Base-by-base conservation (phyloP, 2,797 vertebrate genomes). In the Clarias fuscus region DNA sequence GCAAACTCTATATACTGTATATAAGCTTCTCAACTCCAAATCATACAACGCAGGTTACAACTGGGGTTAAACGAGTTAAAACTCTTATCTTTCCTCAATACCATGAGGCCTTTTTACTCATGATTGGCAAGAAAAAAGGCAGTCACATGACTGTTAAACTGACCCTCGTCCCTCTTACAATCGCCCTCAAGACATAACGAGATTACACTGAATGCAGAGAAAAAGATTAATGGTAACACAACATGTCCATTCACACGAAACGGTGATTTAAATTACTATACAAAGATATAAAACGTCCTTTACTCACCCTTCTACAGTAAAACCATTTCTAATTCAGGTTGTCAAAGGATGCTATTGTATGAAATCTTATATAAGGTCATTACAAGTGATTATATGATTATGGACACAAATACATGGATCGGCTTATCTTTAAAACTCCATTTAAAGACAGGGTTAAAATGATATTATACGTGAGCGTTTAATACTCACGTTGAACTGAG, bases 151-250 rank as follows among this genome's bases (percentile, higher is more conserved):
- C 83, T 68, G 82, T 62, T 83, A 76, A 67, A 37, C 58, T 48
- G 82, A 88, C 85, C 84, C 82, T 88, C 59, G 53, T 20, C 81
- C 85, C 71, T 87, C 78, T 89, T 79, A 33, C 82, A 87, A 82
- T 86, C 40, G 43, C 82, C 86, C 77, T 84, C 83, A 77, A 37
- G 56, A 77, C 48, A 58, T 87, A 89, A 89, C 76, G 56, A 86
- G 88, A 90, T 89, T 89, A 89, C 43, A 83, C 75, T 72, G 11
- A 84, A 86, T 88, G 88, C 70, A 78, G 71, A 62, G 20, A 85
- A 86, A 82, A 76, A 84, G 78, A 75, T 73, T 17, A 78, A 80
- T 86, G 88, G 75, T 64, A 80, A 86, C 37, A 88, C 80, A 88
- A 79, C 64, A 58, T 18, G 10, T 27, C 71, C 88, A 84, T 89